Percentiles rank a stretch among this genome's conserved stretches.
phyloP scores from a whole-genome alignment of 2,888 invertebrate species.

The Mimachlamys varia region DNA sequence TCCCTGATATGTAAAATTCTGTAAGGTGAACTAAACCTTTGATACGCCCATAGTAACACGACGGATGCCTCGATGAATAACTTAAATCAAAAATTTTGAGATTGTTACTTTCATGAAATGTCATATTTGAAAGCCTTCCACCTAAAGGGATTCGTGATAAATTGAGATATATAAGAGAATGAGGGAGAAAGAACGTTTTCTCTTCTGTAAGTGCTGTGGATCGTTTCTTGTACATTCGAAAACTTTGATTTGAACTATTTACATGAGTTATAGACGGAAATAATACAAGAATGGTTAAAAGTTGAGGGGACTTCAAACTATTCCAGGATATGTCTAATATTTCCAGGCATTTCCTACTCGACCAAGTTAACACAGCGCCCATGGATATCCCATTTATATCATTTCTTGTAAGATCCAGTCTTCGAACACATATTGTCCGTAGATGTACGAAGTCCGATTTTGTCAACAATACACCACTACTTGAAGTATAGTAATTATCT shows the following conservation, averaged over 20 bases:
- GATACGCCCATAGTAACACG: background rate
- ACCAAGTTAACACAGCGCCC: background rate
- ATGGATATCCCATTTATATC: background rate
- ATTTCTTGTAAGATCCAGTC: background rate
- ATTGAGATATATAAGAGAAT: background rate
- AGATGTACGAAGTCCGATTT: background rate
- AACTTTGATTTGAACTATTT: background rate
- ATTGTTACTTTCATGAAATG: background rate
- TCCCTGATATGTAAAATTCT: background rate
- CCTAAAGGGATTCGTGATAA: background rate
- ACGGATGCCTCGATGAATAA: too few species aligned
- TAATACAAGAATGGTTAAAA: background rate
- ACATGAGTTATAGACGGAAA: slow-evolving; percentile 2
- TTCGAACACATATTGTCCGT: background rate
- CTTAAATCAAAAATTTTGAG: too few species aligned
- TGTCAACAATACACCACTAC: background rate
- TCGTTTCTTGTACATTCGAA: background rate
- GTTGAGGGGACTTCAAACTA: background rate
- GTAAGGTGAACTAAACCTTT: background rate
- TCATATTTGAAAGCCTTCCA: background rate
- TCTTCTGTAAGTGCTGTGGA: background rate
- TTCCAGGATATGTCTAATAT: background rate
- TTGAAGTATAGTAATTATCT: background rate
- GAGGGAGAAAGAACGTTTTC: background rate
- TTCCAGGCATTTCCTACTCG: background rate